Evolutionary conservation across 2,797 vertebrate species (phyloP).

Genomic region (Enteromius radiatus): DNA sequence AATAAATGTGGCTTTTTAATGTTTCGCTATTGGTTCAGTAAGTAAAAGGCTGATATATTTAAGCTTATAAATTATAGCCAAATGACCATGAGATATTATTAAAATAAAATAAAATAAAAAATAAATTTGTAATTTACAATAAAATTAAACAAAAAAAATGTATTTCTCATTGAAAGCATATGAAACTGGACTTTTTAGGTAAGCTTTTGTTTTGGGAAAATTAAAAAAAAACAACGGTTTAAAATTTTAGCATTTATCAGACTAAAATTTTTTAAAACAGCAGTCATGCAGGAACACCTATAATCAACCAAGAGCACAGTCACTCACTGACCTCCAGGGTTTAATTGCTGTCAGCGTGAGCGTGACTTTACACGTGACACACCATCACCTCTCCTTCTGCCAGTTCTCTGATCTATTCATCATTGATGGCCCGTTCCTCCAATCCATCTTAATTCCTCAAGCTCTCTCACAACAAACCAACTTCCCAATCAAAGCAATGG

Average conservation of each 20-base stretch:
- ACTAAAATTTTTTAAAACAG: neutral
- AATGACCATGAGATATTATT: neutral
- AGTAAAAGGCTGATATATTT: neutral
- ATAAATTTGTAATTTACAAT: neutral
- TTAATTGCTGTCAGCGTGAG: slow-evolving; percentile 6
- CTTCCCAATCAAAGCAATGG: slow-evolving; percentile 26
- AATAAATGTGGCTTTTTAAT: neutral
- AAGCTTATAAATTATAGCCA: neutral
- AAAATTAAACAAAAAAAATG: neutral
- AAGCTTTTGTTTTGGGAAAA: neutral
- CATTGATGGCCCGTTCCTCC: slow-evolving; percentile 30
- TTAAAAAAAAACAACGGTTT: neutral
- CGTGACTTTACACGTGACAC: neutral
- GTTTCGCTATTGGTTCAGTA: neutral
- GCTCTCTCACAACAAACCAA: neutral
- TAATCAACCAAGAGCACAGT: slow-evolving; percentile 14
- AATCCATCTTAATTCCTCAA: slow-evolving; percentile 34
- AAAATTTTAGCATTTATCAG: neutral
- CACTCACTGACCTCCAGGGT: neutral
- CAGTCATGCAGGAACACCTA: neutral
- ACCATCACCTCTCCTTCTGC: slow-evolving; percentile 21
- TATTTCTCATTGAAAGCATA: neutral
- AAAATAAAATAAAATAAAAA: no score
- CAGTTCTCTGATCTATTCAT: slow-evolving; percentile 31
- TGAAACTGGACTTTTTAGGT: neutral